phyloP scores from a whole-genome alignment of 2,113 vertebrate species.

The Rattus norvegicus region DNA sequence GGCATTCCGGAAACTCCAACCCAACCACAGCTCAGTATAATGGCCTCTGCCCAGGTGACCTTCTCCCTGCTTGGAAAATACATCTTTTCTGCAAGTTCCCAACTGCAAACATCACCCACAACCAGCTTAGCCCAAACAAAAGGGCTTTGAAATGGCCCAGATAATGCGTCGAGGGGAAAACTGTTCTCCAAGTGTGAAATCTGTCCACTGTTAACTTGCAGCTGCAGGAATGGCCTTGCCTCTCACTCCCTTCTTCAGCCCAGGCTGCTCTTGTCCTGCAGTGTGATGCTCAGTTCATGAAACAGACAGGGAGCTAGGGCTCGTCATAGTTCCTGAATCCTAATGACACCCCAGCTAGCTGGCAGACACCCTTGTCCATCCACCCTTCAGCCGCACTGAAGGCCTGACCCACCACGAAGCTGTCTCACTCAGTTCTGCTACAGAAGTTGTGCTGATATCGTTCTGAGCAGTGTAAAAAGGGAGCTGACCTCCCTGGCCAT shows the following conservation, averaged over 20 bases:
- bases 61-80: conserved; percentile 80
- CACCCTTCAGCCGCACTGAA: background rate
- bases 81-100: conserved; percentile 70
- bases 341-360: conserved; percentile 49
- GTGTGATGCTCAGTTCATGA: background rate
- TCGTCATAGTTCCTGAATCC: conserved; percentile 49
- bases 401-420: background rate
- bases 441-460: background rate
- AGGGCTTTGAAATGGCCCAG: conserved; percentile 73
- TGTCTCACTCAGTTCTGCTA: background rate
- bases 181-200: conserved; percentile 76
- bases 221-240: conserved; percentile 57
- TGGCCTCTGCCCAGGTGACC: conserved; percentile 72
- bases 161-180: conserved; percentile 71
- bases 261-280: conserved; percentile 54
- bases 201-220: conserved; percentile 75
- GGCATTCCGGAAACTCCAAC: conserved; percentile 55
- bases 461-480: background rate
- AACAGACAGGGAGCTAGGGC: conserved; percentile 29
- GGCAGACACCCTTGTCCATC: background rate
- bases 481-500: conserved; percentile 45
- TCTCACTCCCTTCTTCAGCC: conserved; percentile 67
- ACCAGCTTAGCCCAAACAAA: conserved; percentile 71
- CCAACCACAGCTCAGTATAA: conserved; percentile 52
- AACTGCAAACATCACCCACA: conserved; percentile 57